Conservation (phyloP, 2,797 vertebrate genomes). For the Acanthurus lineatus region DNA sequence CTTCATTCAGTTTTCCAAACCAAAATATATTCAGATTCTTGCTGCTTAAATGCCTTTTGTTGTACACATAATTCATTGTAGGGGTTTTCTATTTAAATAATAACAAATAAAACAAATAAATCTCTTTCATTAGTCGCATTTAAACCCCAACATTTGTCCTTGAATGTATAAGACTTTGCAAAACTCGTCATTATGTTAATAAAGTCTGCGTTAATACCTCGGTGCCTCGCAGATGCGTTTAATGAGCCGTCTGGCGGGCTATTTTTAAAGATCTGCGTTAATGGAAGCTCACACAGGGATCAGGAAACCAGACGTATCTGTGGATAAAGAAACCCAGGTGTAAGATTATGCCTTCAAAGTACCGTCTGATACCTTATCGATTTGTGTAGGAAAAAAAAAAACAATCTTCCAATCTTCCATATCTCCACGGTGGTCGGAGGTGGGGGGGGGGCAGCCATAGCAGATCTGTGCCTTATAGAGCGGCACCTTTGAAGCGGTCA, state of each 20-base stretch:
- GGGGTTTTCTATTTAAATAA: neutral
- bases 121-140: neutral
- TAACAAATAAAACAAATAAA: neutral
- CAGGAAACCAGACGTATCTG: slow-evolving; percentile 29
- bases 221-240: slow-evolving; percentile 13
- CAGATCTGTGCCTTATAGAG: slow-evolving; percentile 16
- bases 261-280: slow-evolving; percentile 37
- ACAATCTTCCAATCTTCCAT: neutral
- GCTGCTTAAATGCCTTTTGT: neutral
- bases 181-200: neutral
- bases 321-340: neutral
- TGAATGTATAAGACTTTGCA: slow-evolving; percentile 2
- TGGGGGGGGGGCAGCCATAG: too few relatives aligned
- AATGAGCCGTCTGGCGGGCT: slow-evolving; percentile 33
- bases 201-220: slow-evolving; percentile 13
- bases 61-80: neutral
- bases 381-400: neutral
- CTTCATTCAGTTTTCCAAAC: neutral
- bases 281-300: slow-evolving; percentile 23
- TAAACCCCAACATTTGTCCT: slow-evolving; percentile 1
- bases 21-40: neutral
- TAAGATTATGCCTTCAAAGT: slow-evolving; percentile 38
- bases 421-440: slow-evolving; percentile 5
- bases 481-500: slow-evolving; percentile 2
- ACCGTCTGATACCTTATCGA: slow-evolving; percentile 42